Evolutionary conservation across 2,113 vertebrate species (phyloP).

Genomic region (Dermatemys mawii): DNA sequence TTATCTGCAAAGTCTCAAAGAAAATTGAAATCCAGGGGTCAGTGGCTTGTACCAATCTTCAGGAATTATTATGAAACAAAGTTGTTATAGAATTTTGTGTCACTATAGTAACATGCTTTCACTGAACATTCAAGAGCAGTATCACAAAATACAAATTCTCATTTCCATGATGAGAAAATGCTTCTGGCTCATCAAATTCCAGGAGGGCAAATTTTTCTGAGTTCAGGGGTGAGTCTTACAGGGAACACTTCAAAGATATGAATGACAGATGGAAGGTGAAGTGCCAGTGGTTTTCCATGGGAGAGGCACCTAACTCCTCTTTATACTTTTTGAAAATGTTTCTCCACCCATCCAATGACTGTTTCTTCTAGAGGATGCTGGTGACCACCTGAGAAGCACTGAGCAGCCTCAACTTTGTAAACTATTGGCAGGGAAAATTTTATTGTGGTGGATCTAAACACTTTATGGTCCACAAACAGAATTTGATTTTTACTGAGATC

Average conservation of each 20-base stretch:
- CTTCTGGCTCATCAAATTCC: not conserved
- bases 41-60: not conserved
- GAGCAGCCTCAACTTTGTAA: not conserved
- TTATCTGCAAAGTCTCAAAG: slow-evolving; percentile 6
- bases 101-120: not conserved
- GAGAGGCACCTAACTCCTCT: not conserved
- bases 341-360: not conserved
- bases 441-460: not conserved
- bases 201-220: not conserved
- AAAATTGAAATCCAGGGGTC: slow-evolving; percentile 17
- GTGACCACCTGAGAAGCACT: not conserved
- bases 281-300: not conserved
- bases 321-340: not conserved
- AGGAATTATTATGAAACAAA: slow-evolving; percentile 20
- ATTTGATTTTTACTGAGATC: not conserved
- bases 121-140: not conserved
- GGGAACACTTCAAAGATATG: not conserved
- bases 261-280: not conserved
- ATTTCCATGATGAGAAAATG: not conserved
- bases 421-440: not conserved
- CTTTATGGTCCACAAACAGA: not conserved
- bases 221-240: not conserved
- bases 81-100: not conserved
- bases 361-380: not conserved
- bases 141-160: not conserved